Conservation (phyloP, 2,797 vertebrate species). For the Podarcis siculus region DNA sequence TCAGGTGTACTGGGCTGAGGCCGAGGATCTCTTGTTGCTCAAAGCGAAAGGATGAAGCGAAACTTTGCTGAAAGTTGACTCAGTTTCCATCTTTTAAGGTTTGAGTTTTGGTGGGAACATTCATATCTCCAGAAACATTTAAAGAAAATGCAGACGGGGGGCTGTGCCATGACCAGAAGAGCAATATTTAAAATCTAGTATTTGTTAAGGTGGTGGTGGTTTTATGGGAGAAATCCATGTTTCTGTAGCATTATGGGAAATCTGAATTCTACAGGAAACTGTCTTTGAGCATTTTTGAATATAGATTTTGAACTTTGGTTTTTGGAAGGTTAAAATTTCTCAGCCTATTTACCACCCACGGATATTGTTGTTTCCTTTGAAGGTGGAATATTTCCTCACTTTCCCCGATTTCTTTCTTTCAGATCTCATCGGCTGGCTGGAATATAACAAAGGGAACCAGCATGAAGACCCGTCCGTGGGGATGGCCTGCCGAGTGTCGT, state of each 20-base stretch:
- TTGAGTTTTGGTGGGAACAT: not conserved
- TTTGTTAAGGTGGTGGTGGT: not conserved
- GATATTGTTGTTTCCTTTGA: not conserved
- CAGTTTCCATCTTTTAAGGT: not conserved
- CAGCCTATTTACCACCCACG: too few relatives aligned
- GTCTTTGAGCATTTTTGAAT: not conserved
- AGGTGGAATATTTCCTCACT: not conserved
- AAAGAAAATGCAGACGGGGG: too few relatives aligned
- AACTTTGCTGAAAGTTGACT: not conserved
- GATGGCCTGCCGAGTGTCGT: constrained; percentile 78
- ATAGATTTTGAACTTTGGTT: not conserved
- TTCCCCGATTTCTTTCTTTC: constrained; percentile 40
- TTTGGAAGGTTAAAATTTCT: not conserved
- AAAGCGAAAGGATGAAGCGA: not conserved
- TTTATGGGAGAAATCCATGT: not conserved
- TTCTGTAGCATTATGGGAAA: not conserved
- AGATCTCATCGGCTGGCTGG: constrained; percentile 88
- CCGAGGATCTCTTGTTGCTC: not conserved
- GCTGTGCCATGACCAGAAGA: not conserved
- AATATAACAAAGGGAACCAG: constrained; percentile 83
- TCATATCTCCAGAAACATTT: not conserved
- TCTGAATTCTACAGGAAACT: not conserved
- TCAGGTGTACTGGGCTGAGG: too few relatives aligned
- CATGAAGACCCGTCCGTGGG: constrained; percentile 79
- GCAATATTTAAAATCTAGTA: not conserved